Conservation (phyloP, 2,113 vertebrate genomes). For the Zonotrichia leucophrys region DNA sequence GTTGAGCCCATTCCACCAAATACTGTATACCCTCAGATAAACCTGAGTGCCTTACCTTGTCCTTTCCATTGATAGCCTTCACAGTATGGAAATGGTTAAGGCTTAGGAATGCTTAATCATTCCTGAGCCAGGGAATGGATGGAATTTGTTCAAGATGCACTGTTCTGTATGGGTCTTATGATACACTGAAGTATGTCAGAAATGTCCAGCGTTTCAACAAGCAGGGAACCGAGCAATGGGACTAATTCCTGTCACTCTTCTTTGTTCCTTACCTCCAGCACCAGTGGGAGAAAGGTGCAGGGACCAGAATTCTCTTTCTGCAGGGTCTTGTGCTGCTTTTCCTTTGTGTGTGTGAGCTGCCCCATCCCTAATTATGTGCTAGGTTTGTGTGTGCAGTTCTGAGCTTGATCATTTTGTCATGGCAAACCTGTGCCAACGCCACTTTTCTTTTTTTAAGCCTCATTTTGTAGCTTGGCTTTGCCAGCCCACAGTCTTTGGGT, state of each 20-base stretch:
- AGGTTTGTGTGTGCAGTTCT: not conserved
- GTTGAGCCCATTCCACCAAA: not conserved
- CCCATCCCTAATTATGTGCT: not conserved
- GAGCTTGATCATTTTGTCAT: not conserved
- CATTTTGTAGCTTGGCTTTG: not conserved
- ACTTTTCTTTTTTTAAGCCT: not conserved
- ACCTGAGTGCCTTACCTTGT: not conserved
- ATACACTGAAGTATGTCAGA: not conserved
- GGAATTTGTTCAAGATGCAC: not conserved
- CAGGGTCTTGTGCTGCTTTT: not conserved
- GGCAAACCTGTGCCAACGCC: not conserved
- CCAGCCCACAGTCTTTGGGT: not conserved
- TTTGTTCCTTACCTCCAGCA: not conserved
- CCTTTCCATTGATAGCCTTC: not conserved
- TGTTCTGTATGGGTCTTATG: not conserved
- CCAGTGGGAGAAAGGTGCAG: not conserved
- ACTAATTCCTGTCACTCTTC: not conserved
- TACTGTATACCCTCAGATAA: not conserved
- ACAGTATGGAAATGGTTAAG: not conserved
- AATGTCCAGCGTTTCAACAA: not conserved
- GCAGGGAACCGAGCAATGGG: not conserved
- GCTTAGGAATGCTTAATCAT: not conserved
- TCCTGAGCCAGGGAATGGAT: not conserved
- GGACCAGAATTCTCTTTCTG: not conserved
- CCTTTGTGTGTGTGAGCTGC: rapidly evolving